Evolutionary conservation across 2,113 vertebrate genomes (phyloP).

Genomic region (Pelodiscus sinensis): DNA sequence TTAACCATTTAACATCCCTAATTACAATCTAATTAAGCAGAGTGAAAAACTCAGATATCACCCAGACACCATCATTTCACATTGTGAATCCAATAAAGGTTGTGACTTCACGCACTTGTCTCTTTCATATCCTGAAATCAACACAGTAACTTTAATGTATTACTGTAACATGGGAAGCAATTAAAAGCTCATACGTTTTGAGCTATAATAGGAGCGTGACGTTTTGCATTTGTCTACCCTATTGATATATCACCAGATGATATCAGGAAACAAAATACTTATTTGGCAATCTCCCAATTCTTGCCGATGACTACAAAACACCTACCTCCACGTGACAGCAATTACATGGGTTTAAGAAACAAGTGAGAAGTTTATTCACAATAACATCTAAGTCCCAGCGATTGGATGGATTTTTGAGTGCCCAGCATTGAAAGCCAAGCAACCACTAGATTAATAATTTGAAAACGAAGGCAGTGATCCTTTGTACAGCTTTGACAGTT

Average conservation of each 20-base stretch:
- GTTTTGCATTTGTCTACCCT: neutral
- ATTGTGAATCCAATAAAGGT: neutral
- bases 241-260: slow-evolving; percentile 15
- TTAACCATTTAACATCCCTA: too few relatives aligned
- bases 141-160: neutral
- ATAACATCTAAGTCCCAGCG: neutral
- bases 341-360: neutral
- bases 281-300: slow-evolving; percentile 13
- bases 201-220: neutral
- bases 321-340: neutral
- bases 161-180: neutral
- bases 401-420: neutral
- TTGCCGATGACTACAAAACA: slow-evolving; percentile 22
- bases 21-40: neutral
- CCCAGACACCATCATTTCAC: neutral
- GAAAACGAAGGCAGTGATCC: neutral
- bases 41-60: neutral
- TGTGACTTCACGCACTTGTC: neutral
- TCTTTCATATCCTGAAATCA: neutral
- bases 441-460: slow-evolving; percentile 12
- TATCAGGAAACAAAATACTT: slow-evolving; percentile 22
- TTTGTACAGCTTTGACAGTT: neutral
- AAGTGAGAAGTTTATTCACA: slow-evolving; percentile 8
- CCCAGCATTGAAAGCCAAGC: neutral
- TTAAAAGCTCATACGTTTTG: neutral